Conservation (phyloP, 2,888 invertebrate genomes). For the Dione juno region DNA sequence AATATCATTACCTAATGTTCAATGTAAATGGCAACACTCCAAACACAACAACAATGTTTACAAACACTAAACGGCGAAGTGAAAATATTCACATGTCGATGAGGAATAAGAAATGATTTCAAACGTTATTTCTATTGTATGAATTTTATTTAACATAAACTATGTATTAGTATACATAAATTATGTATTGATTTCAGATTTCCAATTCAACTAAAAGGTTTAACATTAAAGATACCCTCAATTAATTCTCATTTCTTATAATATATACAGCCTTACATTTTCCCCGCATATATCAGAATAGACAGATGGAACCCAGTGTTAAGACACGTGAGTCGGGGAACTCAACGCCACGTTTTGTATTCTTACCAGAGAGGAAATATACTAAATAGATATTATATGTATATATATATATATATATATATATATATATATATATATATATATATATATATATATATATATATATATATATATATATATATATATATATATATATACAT, state of each 20-base stretch:
- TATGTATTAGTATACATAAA: too few relatives aligned
- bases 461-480: too few relatives aligned
- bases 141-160: conserved; percentile 6
- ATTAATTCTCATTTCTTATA: background rate
- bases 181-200: background rate
- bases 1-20: conserved; percentile 48
- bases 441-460: too few relatives aligned
- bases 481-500: background rate
- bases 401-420: too few relatives aligned
- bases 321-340: too few relatives aligned
- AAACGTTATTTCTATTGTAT: conserved; percentile 22
- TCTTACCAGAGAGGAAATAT: too few relatives aligned
- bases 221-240: background rate
- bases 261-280: too few relatives aligned
- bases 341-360: too few relatives aligned
- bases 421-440: too few relatives aligned
- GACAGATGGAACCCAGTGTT: too few relatives aligned
- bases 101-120: conserved; percentile 34
- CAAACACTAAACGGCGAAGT: conserved; percentile 54
- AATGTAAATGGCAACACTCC: conserved; percentile 58
- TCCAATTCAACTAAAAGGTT: background rate
- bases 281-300: too few relatives aligned
- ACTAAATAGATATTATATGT: too few relatives aligned
- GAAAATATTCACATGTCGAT: conserved; percentile 44
- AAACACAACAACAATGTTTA: conserved; percentile 56